Percentiles rank a stretch among this genome's conserved stretches.
Conservation (phyloP, 2,113 vertebrate species). For the Bagarius yarrelli region DNA sequence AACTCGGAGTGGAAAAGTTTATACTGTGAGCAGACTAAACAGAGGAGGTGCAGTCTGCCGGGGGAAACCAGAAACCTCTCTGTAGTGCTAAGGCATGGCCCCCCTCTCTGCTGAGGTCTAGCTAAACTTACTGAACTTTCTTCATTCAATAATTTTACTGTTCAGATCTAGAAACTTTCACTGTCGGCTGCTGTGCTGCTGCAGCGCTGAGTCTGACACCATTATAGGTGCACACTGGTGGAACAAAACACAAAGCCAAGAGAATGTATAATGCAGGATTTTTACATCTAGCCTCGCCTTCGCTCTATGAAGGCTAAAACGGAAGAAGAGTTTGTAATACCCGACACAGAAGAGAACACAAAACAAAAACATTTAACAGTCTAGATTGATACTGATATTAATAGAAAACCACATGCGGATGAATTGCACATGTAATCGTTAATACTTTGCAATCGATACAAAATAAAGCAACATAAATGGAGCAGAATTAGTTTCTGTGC, state of each 20-base stretch:
- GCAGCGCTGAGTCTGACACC: background rate
- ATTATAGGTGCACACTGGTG: background rate
- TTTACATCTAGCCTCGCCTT: background rate
- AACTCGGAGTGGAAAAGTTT: slow-evolving; percentile 36
- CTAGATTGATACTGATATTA: background rate
- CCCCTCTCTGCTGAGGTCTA: background rate
- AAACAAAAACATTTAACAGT: background rate
- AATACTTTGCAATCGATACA: background rate
- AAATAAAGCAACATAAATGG: background rate
- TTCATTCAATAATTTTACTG: background rate
- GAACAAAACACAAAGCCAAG: background rate
- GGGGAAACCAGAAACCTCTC: slow-evolving; percentile 23
- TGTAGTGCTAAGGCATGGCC: slow-evolving; percentile 7
- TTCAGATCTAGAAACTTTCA: background rate
- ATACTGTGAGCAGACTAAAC: slow-evolving; percentile 41
- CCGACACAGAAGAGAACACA: background rate
- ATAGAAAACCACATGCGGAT: background rate
- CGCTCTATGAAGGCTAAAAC: background rate
- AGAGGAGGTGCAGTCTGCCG: slow-evolving; percentile 28
- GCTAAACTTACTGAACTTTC: slow-evolving; percentile 16
- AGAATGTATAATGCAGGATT: background rate
- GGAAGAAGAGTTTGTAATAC: background rate
- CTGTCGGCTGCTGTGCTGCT: background rate
- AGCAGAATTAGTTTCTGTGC: background rate
- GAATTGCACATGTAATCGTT: background rate